Evolutionary conservation across 2,888 invertebrate genomes (phyloP), one percentile per base, ranked within the genome.

Genomic region (Sialis fuliginosa): DNA sequence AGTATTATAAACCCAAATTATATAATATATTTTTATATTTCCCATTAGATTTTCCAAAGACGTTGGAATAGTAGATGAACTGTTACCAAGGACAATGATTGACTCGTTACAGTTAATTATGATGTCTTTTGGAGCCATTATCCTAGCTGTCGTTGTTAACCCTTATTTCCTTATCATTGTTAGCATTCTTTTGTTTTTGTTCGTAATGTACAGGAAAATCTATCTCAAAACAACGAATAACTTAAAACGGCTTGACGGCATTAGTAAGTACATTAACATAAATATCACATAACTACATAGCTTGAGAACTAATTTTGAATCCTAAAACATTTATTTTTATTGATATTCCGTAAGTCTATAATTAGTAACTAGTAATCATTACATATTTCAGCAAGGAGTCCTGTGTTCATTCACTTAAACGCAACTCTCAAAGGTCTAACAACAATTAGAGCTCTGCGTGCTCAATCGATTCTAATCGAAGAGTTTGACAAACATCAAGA

Each of bases 351-450:
- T 22, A 22, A 4, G 22, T 22, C 22, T 22, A 22, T 22, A 4
- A 22, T 22, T 22, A 22, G 22, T 22, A 22, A 22, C 22, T 22
- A 22, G 22, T 22, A 22, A 2, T 22, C 22, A 22, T 22, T 34
- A 46, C 12, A 39, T 48, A 49, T 45, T 47, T 46, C 66, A 88
- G 88, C 84, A 54, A 74, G 86, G 48, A 86, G 87, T 57, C 90
- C 90, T 1, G 81, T 90, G 0, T 89, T 86, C 60, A 76, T 83
- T 1, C 88, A 89, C 60, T 66, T 90, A 35, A 84, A 79, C 57
- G 80, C 86, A 6, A 80, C 84, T 1, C 68, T 91, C 3, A 75
- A 81, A 53, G 90, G 90, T 1, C 62, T 90, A 22, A 76, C 82
- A 1, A 87, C 88, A 1, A 83, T 91, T 42, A 67, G 91, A 48